Evolutionary conservation across 2,888 invertebrate species (phyloP).

Genomic region (Noctua comes): DNA sequence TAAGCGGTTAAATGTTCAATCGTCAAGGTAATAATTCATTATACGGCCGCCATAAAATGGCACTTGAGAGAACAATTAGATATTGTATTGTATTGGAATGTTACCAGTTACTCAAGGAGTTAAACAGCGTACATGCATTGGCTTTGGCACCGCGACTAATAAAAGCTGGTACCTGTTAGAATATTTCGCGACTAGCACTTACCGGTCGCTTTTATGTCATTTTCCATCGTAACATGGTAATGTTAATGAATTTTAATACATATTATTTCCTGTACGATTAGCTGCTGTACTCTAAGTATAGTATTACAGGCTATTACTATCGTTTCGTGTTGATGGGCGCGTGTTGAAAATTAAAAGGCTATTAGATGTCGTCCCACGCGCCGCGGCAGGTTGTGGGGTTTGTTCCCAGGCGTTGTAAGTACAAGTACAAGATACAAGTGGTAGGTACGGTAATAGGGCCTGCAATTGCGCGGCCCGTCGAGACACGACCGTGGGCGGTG

Average conservation of each 20-base stretch:
- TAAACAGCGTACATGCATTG: constrained; percentile 57
- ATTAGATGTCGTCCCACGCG: constrained; percentile 85
- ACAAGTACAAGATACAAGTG: constrained; percentile 70
- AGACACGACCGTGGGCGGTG: constrained; percentile 77
- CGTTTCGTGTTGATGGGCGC: constrained; percentile 80
- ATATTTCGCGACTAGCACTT: constrained; percentile 67
- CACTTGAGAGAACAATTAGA: constrained; percentile 70
- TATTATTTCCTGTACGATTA: constrained; percentile 45
- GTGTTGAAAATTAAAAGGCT: constrained; percentile 88
- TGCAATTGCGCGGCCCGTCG: constrained; percentile 72
- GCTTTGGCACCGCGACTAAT: constrained; percentile 58
- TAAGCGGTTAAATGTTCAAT: constrained; percentile 83
- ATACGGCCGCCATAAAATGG: constrained; percentile 67
- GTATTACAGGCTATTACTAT: constrained; percentile 79
- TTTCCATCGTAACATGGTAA: constrained; percentile 35
- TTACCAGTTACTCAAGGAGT: constrained; percentile 61
- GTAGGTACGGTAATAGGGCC: constrained; percentile 74
- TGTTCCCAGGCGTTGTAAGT: constrained; percentile 77
- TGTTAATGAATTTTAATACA: constrained; percentile 52
- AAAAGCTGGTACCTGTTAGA: constrained; percentile 67
- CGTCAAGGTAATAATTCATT: constrained; percentile 78
- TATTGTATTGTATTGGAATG: constrained; percentile 69
- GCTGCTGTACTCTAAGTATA: constrained; percentile 66
- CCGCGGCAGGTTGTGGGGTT: constrained; percentile 76
- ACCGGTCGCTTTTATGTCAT: constrained; percentile 62